Evolutionary conservation across 2,888 invertebrate genomes (phyloP).

Genomic region (Boloria euphrosyne): DNA sequence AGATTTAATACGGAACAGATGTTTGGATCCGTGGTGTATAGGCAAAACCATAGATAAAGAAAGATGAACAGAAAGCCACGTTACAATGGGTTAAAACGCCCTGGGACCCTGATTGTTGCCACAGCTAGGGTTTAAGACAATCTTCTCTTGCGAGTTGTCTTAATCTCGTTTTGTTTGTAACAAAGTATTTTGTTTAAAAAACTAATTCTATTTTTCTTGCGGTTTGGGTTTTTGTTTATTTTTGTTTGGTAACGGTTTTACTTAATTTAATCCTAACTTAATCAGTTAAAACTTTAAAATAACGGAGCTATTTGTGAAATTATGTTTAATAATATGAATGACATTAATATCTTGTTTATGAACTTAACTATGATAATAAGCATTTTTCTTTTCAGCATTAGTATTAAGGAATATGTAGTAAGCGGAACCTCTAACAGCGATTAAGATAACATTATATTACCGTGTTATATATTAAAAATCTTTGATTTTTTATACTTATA

Average conservation of each 20-base stretch:
- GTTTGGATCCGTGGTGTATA: slow-evolving; percentile 8
- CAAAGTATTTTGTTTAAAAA: slow-evolving; percentile 37
- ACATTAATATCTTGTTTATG: neutral
- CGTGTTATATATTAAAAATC: slow-evolving; percentile 20
- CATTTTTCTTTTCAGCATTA: slow-evolving; percentile 10
- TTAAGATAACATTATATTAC: slow-evolving; percentile 19
- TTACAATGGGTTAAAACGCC: slow-evolving; percentile 27
- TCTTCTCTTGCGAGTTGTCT: slow-evolving; percentile 26
- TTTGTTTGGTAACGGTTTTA: slow-evolving; percentile 39
- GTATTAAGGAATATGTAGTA: neutral
- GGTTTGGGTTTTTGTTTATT: slow-evolving; percentile 20
- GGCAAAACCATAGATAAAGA: slow-evolving; percentile 14
- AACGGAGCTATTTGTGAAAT: neutral
- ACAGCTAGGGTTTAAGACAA: slow-evolving; percentile 28
- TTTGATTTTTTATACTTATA: slow-evolving; percentile 25
- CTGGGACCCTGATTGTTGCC: slow-evolving; percentile 20
- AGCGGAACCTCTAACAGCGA: slow-evolving; percentile 4
- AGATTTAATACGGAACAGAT: slow-evolving; percentile 19
- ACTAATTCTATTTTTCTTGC: slow-evolving; percentile 16
- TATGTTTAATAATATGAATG: neutral
- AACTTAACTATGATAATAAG: neutral
- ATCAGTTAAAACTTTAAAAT: slow-evolving; percentile 21
- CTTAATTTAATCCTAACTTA: slow-evolving; percentile 30
- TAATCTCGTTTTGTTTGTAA: slow-evolving; percentile 44
- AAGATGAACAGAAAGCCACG: slow-evolving; percentile 12